A percentile compares a stretch with the other conserved stretches of the same genome.
Evolutionary conservation across 2,888 invertebrate genomes (phyloP).

Genomic region (Salpingus planirostris): DNA sequence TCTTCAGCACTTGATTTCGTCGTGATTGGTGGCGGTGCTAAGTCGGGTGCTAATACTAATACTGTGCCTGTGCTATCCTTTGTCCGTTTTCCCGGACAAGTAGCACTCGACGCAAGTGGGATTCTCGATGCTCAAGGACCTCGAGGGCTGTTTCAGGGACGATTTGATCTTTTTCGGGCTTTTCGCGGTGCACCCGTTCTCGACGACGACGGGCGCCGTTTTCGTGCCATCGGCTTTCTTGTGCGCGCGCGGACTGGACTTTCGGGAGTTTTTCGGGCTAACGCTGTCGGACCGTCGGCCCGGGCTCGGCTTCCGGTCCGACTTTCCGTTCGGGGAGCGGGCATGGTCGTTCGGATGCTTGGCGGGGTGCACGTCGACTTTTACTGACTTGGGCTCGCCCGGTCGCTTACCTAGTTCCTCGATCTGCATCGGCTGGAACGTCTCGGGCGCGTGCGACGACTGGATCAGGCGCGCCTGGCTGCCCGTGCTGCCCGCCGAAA

Average conservation of each 20-base stretch:
- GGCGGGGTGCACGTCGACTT: conserved; percentile 34
- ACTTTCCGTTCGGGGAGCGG: conserved; percentile 23
- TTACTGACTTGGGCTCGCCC: conserved; percentile 45
- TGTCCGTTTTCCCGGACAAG: conserved; percentile 51
- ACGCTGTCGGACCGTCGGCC: conserved; percentile 18
- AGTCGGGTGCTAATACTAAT: conserved; percentile 17
- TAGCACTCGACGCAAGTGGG: conserved; percentile 68
- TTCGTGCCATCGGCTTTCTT: conserved; percentile 20
- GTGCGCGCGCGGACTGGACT: conserved; percentile 27
- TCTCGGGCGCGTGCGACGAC: conserved; percentile 87
- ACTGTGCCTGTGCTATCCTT: conserved; percentile 35
- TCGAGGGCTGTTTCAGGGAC: conserved; percentile 38
- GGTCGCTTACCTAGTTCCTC: conserved; percentile 80
- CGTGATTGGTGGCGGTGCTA: conserved; percentile 18
- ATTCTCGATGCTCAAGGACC: conserved; percentile 56
- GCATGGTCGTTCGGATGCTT: conserved; percentile 28
- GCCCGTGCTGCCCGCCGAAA: conserved; percentile 89
- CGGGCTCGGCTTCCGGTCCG: conserved; percentile 19
- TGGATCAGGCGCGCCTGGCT: conserved; percentile 89
- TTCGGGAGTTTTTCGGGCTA: conserved; percentile 26
- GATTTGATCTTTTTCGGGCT: conserved; percentile 35
- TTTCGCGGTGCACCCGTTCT: conserved; percentile 11
- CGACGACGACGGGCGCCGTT: background rate
- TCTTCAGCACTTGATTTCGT: conserved; percentile 32
- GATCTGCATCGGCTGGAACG: conserved; percentile 80